Evolutionary conservation across 2,797 vertebrate species (phyloP).

Genomic region (Valencia hispanica): DNA sequence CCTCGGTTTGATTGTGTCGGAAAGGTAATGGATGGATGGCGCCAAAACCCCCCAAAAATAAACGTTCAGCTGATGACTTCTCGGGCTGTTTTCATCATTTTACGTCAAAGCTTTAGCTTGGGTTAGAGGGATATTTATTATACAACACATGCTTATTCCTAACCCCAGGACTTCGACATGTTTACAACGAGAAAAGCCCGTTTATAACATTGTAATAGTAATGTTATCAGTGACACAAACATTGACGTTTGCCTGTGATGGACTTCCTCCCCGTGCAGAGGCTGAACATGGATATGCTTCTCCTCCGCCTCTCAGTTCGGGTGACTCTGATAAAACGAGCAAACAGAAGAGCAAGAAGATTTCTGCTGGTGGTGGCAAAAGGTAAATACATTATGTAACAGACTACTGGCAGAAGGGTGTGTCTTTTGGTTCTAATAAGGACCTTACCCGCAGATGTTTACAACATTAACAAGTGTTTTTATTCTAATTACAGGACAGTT

Average conservation of each 20-base stretch:
- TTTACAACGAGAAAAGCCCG: not conserved
- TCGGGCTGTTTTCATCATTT: not conserved
- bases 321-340: conserved; percentile 74
- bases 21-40: conserved; percentile 55
- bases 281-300: conserved; percentile 96
- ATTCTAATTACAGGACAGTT: conserved; percentile 82
- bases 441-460: not conserved
- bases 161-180: fast-evolving
- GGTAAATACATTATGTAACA: conserved; percentile 73
- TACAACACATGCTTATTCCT: not conserved
- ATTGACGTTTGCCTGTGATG: not conserved
- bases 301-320: conserved; percentile 78
- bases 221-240: not conserved
- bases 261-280: conserved; percentile 72
- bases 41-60: conserved; percentile 73
- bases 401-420: conserved; percentile 50
- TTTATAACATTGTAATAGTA: not conserved
- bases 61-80: conserved; percentile 56
- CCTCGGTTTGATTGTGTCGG: not conserved
- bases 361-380: conserved; percentile 78
- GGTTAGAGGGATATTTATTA: too few relatives aligned
- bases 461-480: conserved; percentile 18
- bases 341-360: conserved; percentile 82
- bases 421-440: conserved; percentile 36
- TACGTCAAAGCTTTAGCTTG: not conserved